A percentile compares a stretch with the other conserved stretches of the same genome.
Evolutionary conservation across 2,797 vertebrate species (phyloP).

Genomic region (Scolopax bukidnonensis): DNA sequence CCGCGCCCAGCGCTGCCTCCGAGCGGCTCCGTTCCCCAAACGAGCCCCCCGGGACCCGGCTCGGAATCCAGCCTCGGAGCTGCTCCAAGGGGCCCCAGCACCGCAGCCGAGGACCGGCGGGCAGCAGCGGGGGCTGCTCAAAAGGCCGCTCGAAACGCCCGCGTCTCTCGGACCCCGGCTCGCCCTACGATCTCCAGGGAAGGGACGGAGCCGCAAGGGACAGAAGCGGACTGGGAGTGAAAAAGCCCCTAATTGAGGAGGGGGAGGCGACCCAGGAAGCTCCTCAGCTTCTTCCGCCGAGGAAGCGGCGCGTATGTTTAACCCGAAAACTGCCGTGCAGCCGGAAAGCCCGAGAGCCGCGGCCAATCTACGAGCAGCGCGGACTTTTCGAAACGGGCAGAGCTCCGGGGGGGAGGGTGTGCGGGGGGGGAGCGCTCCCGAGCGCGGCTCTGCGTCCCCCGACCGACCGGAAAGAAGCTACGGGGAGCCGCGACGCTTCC

Average conservation of each 20-base stretch:
- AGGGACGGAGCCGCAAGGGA: no score
- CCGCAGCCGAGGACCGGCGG: rapidly evolving
- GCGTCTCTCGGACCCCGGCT: rapidly evolving
- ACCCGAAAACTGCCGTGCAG: not conserved
- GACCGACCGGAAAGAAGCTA: rapidly evolving
- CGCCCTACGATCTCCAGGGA: rapidly evolving
- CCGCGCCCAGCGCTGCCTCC: no score
- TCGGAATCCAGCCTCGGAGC: rapidly evolving
- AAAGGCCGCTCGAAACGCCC: not conserved
- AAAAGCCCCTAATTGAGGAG: rapidly evolving
- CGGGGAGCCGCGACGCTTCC: rapidly evolving
- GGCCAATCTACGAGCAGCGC: not conserved
- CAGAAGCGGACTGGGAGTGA: rapidly evolving
- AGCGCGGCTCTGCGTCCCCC: rapidly evolving
- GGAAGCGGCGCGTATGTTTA: rapidly evolving
- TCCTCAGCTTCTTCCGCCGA: not conserved
- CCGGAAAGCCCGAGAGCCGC: rapidly evolving
- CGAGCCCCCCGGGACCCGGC: rapidly evolving
- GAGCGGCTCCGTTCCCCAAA: not conserved
- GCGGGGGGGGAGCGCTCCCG: not conserved
- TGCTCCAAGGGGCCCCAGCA: no score
- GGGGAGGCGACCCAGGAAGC: not conserved
- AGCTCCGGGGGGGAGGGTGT: not conserved
- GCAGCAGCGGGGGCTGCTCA: not conserved
- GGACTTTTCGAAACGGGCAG: not conserved